Base-by-base conservation (phyloP, 2,797 vertebrate genomes). In the Anolis apletophallus region DNA sequence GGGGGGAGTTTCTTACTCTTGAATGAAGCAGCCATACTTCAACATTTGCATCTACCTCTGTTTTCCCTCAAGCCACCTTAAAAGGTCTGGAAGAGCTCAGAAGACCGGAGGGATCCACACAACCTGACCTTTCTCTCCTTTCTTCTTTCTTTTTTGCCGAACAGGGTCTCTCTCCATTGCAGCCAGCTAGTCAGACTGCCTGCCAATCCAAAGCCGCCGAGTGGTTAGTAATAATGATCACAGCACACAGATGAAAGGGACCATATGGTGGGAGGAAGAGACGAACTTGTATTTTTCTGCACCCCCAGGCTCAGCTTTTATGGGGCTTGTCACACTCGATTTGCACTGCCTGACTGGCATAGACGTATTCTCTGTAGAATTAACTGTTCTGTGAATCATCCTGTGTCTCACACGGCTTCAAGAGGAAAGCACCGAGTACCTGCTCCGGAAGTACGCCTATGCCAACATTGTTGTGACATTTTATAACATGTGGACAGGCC, bases 301-400 rank as follows among this genome's bases (percentile, higher is more conserved):
- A 46, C 83, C 94, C 95, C 91, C 57, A 21, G 95, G 96, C 94
- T 93, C 90, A 90, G 95, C 95, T 94, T 96, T 95, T 95, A 94
- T 93, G 95, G 94, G 91, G 86, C 96, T 93, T 97, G 96, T 96
- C 96, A 97, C 91, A 95, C 87, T 82, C 3, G 61, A 96, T 97
- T 96, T 96, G 94, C 76, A 91, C 93, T 83, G 96, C 96, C 90
- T 96, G 95, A 96, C 92, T 96, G 93, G 93, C 87, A 91, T 78
- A 91, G 87, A 89, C 21, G 87, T 55, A 34, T 77, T 89, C 54
- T 80, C 91, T 76, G 36, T 26, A 52, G 75, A 67, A 68, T 57
- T 46, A 81, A 29, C 79, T 11, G 83, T 68, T 50, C 72, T 36
- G 14, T 73, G 71, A 67, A 74, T 83, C 29, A 21, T 54, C 9